Evolutionary conservation across 30 jellyfish, hydroid and myxozoan species (phyloP).

Genomic region (Hydractinia symbiolongicarpus): DNA sequence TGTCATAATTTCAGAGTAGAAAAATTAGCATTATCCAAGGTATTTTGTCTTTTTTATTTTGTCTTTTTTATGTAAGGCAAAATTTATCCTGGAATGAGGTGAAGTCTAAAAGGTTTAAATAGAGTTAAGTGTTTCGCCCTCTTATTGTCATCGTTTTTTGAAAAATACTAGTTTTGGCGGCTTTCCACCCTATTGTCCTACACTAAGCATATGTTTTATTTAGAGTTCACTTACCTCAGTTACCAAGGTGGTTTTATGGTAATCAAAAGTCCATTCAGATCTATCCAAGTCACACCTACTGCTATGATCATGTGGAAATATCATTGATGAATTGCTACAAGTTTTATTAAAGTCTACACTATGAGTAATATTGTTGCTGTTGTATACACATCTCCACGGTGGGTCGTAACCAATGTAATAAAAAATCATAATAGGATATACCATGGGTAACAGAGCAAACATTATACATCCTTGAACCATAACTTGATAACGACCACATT

Average conservation of each 20-base stretch:
- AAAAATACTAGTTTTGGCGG: too few relatives aligned
- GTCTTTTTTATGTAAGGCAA: too few relatives aligned
- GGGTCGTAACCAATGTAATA: slow-evolving; percentile 83
- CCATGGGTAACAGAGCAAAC: slow-evolving; percentile 33
- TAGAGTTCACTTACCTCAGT: neutral
- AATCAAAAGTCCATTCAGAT: slow-evolving; percentile 5
- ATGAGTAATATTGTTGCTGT: neutral
- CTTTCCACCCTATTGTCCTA: too few relatives aligned
- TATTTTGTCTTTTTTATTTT: too few relatives aligned
- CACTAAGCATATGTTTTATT: too few relatives aligned
- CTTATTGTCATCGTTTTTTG: too few relatives aligned
- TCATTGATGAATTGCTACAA: slow-evolving; percentile 2
- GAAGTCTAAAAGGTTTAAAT: too few relatives aligned
- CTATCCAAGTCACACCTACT: neutral
- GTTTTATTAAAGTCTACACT: neutral
- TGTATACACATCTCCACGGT: slow-evolving; percentile 57
- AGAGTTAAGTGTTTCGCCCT: too few relatives aligned
- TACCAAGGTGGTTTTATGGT: slow-evolving; percentile 3
- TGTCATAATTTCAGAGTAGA: too few relatives aligned
- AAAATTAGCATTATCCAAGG: too few relatives aligned
- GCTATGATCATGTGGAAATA: neutral
- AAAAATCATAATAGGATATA: slow-evolving; percentile 54
- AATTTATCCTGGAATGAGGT: too few relatives aligned
- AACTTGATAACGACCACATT: slow-evolving; percentile 64
- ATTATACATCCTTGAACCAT: slow-evolving; percentile 23